Conservation (phyloP, 2,888 invertebrate genomes). For the Theretra japonica region DNA sequence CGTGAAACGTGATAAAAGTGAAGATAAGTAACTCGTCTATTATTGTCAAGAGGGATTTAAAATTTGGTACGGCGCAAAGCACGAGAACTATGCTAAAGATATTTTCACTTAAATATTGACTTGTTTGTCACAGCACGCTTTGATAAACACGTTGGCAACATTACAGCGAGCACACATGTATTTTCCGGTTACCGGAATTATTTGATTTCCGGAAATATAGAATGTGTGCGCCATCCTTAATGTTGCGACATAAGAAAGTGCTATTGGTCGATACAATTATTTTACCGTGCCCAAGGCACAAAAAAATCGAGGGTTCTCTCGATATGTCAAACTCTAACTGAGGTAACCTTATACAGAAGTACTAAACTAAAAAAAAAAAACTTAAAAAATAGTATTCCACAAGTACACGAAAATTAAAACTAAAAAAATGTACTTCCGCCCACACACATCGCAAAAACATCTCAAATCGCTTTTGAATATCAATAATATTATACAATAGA, state of each 20-base stretch:
- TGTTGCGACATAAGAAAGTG: constrained; percentile 22
- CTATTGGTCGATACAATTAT: constrained; percentile 33
- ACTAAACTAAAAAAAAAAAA: constrained; percentile 38
- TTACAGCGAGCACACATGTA: constrained; percentile 11
- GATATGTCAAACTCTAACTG: constrained; percentile 53
- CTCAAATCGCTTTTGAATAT: constrained; percentile 17
- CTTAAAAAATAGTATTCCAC: constrained; percentile 45
- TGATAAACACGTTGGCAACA: constrained; percentile 55
- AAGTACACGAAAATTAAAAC: constrained; percentile 46
- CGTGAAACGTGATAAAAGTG: constrained; percentile 62
- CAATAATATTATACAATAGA: background rate
- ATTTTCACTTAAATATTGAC: constrained; percentile 76
- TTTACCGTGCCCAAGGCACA: constrained; percentile 56
- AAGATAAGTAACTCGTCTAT: constrained; percentile 49
- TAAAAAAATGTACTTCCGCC: constrained; percentile 65
- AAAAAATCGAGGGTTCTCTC: constrained; percentile 47
- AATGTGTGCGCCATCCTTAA: constrained; percentile 8
- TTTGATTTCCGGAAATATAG: background rate
- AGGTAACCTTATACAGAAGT: constrained; percentile 57
- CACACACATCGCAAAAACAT: constrained; percentile 21
- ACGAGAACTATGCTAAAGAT: constrained; percentile 65
- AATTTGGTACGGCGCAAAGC: constrained; percentile 69
- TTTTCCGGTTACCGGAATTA: constrained; percentile 20
- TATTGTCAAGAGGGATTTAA: constrained; percentile 70
- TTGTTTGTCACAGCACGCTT: constrained; percentile 82